Percentiles rank a stretch among this genome's conserved stretches.
Conservation (phyloP, 2,113 vertebrate genomes). For the Porphyrio hochstetteri region DNA sequence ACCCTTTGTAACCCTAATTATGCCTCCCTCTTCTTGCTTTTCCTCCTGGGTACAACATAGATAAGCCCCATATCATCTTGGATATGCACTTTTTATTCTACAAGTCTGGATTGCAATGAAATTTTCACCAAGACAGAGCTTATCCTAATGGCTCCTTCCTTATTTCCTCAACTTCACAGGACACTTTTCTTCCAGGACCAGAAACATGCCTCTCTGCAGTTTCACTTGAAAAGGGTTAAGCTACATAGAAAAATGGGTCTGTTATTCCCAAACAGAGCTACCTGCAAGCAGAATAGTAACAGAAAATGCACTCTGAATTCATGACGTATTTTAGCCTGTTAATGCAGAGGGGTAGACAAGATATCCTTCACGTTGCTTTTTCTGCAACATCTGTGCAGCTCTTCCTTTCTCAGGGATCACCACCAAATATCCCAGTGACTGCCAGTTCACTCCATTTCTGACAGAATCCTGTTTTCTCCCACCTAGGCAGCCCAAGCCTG, state of each 20-base stretch:
- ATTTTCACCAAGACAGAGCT: background rate
- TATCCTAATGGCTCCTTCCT: background rate
- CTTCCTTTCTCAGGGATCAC: background rate
- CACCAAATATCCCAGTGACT: background rate
- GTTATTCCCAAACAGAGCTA: background rate
- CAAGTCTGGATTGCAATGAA: background rate
- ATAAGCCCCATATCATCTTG: background rate
- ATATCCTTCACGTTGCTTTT: background rate
- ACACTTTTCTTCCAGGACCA: background rate
- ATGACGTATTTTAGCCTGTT: background rate
- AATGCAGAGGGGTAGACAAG: background rate
- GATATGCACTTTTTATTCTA: background rate
- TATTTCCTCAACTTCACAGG: background rate
- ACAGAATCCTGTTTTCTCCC: background rate
- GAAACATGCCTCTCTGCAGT: background rate
- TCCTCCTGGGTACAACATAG: background rate
- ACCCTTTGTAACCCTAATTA: too few species aligned
- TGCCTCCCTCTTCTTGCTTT: background rate
- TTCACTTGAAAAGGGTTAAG: background rate
- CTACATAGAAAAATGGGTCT: background rate
- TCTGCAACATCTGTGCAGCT: rapidly evolving
- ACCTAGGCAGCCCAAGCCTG: background rate
- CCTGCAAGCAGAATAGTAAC: background rate
- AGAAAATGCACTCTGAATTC: background rate
- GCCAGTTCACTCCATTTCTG: background rate